Evolutionary conservation across 2,797 vertebrate genomes (phyloP).

Genomic region (Mergus octosetaceus): DNA sequence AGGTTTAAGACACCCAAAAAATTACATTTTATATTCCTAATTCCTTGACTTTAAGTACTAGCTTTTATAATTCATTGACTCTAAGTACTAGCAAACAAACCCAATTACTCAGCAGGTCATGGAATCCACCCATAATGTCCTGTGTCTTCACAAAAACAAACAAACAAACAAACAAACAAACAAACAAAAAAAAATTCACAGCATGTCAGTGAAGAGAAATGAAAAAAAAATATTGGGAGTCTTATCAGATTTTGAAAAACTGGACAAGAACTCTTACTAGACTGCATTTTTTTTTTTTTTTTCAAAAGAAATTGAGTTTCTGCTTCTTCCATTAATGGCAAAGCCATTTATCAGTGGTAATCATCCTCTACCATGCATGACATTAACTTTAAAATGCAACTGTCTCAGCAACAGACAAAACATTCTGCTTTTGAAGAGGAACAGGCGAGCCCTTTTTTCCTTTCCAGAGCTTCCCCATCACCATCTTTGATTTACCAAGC

Average conservation of each 20-base stretch:
- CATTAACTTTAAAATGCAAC: neutral
- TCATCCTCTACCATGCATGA: neutral
- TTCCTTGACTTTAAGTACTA: neutral
- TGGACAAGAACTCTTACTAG: neutral
- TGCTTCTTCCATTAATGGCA: neutral
- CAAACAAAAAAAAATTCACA: neutral
- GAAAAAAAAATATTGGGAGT: neutral
- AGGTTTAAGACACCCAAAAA: neutral
- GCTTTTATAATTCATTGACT: neutral
- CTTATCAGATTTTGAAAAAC: neutral
- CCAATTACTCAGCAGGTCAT: neutral
- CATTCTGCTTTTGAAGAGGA: neutral
- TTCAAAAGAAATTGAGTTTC: neutral
- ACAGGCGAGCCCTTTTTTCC: neutral
- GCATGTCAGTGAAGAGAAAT: neutral
- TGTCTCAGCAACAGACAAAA: neutral
- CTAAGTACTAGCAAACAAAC: neutral
- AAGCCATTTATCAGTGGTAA: neutral
- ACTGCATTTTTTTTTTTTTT: neutral
- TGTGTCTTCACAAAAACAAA: neutral
- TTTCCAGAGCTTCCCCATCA: neutral
- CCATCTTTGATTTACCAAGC: neutral
- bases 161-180: rapidly evolving
- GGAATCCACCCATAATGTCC: neutral
- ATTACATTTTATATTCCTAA: neutral